Evolutionary conservation across 35 echinoderm and acorn worm genomes (phyloP).

Genomic region (Stichopus chloronotus): DNA sequence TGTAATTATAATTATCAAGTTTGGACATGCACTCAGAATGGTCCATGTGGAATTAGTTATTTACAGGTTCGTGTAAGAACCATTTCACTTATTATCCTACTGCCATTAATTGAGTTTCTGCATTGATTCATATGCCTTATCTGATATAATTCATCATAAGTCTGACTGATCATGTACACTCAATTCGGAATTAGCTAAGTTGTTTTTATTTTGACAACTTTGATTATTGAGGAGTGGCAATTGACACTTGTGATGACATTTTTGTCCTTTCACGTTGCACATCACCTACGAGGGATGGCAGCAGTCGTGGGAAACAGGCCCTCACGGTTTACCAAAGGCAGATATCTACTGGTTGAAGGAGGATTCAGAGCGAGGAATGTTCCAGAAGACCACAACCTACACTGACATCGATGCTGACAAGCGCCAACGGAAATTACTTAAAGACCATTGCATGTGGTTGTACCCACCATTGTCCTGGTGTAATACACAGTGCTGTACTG

Average conservation of each 20-base stretch:
- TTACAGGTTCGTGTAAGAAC: too few relatives aligned
- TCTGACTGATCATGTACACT: too few relatives aligned
- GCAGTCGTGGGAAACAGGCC: constrained; percentile 29
- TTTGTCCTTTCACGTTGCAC: not conserved
- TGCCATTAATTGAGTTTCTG: too few relatives aligned
- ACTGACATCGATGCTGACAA: not conserved
- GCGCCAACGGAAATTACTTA: not conserved
- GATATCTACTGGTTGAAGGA: constrained; percentile 39
- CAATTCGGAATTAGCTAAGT: too few relatives aligned
- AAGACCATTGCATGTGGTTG: constrained; percentile 47
- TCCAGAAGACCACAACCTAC: constrained; percentile 29
- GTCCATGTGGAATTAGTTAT: too few relatives aligned
- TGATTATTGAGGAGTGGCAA: not conserved
- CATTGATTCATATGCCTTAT: too few relatives aligned
- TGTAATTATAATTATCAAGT: too few relatives aligned
- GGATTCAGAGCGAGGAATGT: constrained; percentile 45
- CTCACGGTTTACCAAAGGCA: constrained; percentile 16
- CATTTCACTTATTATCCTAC: too few relatives aligned
- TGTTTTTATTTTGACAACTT: too few relatives aligned
- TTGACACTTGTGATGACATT: not conserved
- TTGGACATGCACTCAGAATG: too few relatives aligned
- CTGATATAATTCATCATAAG: too few relatives aligned
- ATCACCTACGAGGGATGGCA: constrained; percentile 57
- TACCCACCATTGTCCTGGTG: constrained; percentile 38
- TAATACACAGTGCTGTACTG: constrained; percentile 18